Percentiles rank a stretch among this genome's conserved stretches.
Conservation (phyloP, 1,140 invertebrate genomes). For the Oncopeltus fasciatus region DNA sequence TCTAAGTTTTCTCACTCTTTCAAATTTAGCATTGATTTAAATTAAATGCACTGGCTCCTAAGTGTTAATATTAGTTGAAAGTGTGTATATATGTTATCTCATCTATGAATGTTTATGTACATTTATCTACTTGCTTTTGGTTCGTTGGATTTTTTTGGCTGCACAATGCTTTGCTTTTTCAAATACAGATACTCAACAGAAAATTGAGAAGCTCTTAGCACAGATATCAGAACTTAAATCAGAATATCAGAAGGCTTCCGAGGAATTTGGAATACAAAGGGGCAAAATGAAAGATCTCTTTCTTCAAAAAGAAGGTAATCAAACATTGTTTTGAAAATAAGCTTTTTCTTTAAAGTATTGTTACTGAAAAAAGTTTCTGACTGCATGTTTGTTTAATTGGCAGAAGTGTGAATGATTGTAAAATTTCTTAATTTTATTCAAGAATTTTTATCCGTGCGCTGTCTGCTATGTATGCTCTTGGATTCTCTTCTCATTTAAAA, state of each 20-base stretch:
- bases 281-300: slow-evolving; percentile 84
- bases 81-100: not conserved
- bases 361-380: too few relatives aligned
- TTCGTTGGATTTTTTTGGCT: slow-evolving; percentile 31
- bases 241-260: slow-evolving; percentile 52
- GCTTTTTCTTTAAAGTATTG: too few relatives aligned
- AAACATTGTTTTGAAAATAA: too few relatives aligned
- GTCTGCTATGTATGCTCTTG: too few relatives aligned
- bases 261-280: slow-evolving; percentile 75
- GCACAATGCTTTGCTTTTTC: slow-evolving; percentile 29
- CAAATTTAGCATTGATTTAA: not conserved
- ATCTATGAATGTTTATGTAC: not conserved
- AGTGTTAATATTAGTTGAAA: not conserved
- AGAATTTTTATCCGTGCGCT: too few relatives aligned
- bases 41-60: slow-evolving; percentile 1
- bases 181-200: slow-evolving; percentile 20
- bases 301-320: slow-evolving; percentile 75
- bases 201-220: slow-evolving; percentile 26
- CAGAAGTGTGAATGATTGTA: too few relatives aligned
- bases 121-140: not conserved
- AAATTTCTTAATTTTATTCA: too few relatives aligned
- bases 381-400: too few relatives aligned
- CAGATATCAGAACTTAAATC: slow-evolving; percentile 35
- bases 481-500: too few relatives aligned
- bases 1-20: not conserved